These are phyloP conservation scores for Phasia obesa DNA, from an alignment of 2,888 invertebrate genomes.

Conservation along the genomic window DNA sequence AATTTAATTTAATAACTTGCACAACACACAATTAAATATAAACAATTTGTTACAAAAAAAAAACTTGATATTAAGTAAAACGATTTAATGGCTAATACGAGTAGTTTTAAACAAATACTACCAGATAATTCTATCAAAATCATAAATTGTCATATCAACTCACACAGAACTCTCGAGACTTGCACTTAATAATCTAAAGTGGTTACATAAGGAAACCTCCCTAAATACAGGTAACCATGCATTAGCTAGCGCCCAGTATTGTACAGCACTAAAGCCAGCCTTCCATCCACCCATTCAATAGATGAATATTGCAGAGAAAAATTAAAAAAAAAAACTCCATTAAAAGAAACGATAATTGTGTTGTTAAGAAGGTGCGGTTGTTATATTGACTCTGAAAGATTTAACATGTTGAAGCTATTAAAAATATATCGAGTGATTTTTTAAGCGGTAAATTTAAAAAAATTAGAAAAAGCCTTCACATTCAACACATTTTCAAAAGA, in stretches of 20 bases:
- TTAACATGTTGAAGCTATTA: background rate
- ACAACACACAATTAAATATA: background rate
- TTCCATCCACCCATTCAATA: constrained; percentile 20
- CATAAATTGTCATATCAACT: constrained; percentile 31
- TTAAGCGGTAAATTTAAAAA: background rate
- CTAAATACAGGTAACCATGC: constrained; percentile 1
- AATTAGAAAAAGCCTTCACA: too few species aligned
- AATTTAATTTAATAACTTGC: background rate
- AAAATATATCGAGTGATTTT: background rate
- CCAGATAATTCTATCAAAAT: constrained; percentile 33
- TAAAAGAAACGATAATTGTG: constrained; percentile 35
- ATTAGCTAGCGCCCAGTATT: background rate
- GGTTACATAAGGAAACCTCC: constrained; percentile 25
- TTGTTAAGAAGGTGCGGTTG: constrained; percentile 46
- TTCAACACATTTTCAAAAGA: too few species aligned
- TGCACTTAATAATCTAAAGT: background rate
- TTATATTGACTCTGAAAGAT: constrained; percentile 7
- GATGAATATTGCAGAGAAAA: constrained; percentile 1
- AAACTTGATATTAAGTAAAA: background rate
- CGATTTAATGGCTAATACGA: background rate
- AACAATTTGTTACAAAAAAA: too few species aligned
- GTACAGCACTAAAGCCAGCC: background rate
- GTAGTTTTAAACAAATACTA: constrained; percentile 16
- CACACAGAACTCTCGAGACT: background rate
- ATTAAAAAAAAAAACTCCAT: constrained; percentile 23